Base-by-base conservation (phyloP, 2,888 invertebrate genomes). In the Glaucopsyche alexis region DNA sequence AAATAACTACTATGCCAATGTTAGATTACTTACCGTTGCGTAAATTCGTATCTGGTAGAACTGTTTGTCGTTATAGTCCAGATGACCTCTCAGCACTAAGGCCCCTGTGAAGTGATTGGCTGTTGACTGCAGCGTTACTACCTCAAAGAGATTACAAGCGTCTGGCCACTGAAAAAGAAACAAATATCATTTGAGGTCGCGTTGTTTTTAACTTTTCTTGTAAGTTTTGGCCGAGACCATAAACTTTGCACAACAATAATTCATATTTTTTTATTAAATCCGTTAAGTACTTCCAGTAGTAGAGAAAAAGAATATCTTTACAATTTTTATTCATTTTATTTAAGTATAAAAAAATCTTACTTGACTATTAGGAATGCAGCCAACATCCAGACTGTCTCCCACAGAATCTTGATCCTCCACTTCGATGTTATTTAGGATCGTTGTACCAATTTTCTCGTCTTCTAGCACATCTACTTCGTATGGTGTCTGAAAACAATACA, bases 351-450 rank as follows among this genome's bases (percentile, higher is more conserved):
- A 29, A 29, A 8, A 16, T 16, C n/a, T 76, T 79, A 91, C 93
- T 85, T 90, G 94, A 74, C 91, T 90, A 76, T 87, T 93, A 1
- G 93, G 86, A 45, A 93, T 80, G 78, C 95, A 95, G 74, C 94
- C 95, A 7, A 98, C 95, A 87, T 97, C 96, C 75, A 98, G 93
- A 79, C 95, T 96, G 74, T 97, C 96, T 0, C 98, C 98, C 13
- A 96, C 95, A 4, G 95, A 95, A 84, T 98, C 98, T 67, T 94
- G 94, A 85, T 98, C 98, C 80, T 95, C 95, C 9, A 97, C 96
- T 74, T 94, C 88, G 72, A 98, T 96, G 74, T 95, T 94, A 45
- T 94, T 93, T 78, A 97, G 94, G 40, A 98, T 94, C 0, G 96
- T 96, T 7, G 95, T 95, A 2, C 96, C 97, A 5, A 96, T 87